These are phyloP conservation scores for Hiodon alosoides DNA, from an alignment of 2,113 vertebrate species.

Conservation along the genomic window DNA sequence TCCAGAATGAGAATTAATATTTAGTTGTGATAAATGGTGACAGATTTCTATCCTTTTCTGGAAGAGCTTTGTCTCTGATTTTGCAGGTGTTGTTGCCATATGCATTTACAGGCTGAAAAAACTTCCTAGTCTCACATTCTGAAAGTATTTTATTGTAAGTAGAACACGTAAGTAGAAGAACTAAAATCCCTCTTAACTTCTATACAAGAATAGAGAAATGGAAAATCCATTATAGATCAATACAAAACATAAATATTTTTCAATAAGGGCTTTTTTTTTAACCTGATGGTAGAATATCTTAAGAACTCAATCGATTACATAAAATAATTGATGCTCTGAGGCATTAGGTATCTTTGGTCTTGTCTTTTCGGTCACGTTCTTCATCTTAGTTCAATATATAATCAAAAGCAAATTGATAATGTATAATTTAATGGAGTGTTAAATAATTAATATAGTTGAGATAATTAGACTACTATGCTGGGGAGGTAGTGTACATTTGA, in stretches of 20 bases:
- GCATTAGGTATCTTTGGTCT: constrained; percentile 47
- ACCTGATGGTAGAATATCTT: constrained; percentile 42
- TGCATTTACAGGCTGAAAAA: no score
- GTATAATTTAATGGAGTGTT: constrained; percentile 78
- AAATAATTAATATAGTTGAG: constrained; percentile 78
- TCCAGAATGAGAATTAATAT: background rate
- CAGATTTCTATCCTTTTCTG: no score
- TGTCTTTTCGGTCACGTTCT: constrained; percentile 44
- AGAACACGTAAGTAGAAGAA: no score
- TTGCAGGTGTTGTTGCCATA: no score
- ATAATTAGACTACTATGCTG: constrained; percentile 72
- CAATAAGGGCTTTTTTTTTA: constrained; percentile 38
- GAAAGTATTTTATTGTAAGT: background rate
- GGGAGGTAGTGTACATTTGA: constrained; percentile 50
- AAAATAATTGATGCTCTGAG: constrained; percentile 55
- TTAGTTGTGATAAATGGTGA: background rate
- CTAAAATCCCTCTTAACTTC: background rate
- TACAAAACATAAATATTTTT: constrained; percentile 32
- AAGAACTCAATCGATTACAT: constrained; percentile 38
- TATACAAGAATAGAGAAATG: constrained; percentile 28
- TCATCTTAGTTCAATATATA: constrained; percentile 41
- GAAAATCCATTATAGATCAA: constrained; percentile 37
- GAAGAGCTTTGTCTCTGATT: no score
- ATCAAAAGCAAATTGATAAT: constrained; percentile 56
- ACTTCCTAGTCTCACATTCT: background rate